Percentiles rank a stretch among this genome's conserved stretches.
phyloP scores from a whole-genome alignment of 2,888 invertebrate genomes.

The Lingula anatina region DNA sequence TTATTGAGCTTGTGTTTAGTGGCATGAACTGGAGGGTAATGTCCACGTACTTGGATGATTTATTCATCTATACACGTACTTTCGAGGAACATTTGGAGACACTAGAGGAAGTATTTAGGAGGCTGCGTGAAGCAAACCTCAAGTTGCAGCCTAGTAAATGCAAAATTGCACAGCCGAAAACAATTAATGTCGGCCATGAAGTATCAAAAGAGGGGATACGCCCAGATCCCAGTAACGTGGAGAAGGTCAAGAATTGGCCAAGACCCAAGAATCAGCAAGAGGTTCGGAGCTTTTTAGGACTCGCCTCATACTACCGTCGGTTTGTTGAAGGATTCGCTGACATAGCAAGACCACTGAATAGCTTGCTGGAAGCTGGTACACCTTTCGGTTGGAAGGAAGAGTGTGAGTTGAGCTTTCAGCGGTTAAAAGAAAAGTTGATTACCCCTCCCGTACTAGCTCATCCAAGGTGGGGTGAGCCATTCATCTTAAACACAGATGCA shows the following conservation, averaged over 20 bases:
- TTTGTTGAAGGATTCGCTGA: slow-evolving; percentile 10
- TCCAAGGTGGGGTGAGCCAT: background rate
- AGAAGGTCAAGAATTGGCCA: slow-evolving; percentile 10
- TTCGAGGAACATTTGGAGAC: too few relatives aligned
- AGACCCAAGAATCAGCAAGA: slow-evolving; percentile 5
- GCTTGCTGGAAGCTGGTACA: slow-evolving; percentile 3
- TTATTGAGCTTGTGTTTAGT: background rate
- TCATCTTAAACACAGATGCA: slow-evolving; percentile 4
- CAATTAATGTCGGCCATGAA: slow-evolving; percentile 12
- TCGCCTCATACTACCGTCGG: slow-evolving; percentile 9
- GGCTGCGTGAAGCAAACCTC: too few relatives aligned
- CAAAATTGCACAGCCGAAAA: background rate
- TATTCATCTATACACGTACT: too few relatives aligned
- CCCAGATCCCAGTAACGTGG: slow-evolving; percentile 12
- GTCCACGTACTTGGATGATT: background rate
- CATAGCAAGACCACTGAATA: slow-evolving; percentile 9
- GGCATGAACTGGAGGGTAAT: background rate
- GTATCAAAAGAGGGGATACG: slow-evolving; percentile 11
- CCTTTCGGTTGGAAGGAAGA: slow-evolving; percentile 2
- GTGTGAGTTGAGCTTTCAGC: slow-evolving; percentile 5
- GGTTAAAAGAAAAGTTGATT: slow-evolving; percentile 1
- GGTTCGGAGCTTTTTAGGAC: slow-evolving; percentile 9
- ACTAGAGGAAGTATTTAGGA: too few relatives aligned
- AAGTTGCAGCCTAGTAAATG: too few relatives aligned
- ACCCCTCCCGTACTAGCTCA: slow-evolving; percentile 5